Evolutionary conservation across 2,888 invertebrate genomes (phyloP).

Genomic region (Periphyllus acericola): DNA sequence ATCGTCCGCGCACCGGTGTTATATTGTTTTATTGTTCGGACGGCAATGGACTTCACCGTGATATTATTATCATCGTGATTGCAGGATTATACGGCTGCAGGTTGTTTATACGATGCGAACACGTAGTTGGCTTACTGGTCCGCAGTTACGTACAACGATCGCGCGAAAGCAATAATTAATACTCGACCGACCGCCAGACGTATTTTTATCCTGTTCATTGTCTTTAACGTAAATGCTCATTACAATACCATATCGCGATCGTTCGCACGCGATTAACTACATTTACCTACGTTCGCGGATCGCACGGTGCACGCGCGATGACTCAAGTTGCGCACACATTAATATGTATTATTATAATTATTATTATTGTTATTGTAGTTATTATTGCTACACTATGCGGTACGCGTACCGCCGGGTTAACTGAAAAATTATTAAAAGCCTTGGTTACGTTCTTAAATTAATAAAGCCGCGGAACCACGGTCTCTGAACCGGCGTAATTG

Average conservation of each 20-base stretch:
- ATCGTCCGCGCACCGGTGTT: not conserved
- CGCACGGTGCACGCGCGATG: not conserved
- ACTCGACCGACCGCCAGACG: not conserved
- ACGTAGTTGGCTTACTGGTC: not conserved
- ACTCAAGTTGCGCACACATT: not conserved
- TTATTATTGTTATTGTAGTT: too few species aligned
- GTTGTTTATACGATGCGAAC: not conserved
- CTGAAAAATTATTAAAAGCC: too few species aligned
- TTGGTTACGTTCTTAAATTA: not conserved
- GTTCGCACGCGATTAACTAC: conserved; percentile 40
- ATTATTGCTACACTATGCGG: not conserved
- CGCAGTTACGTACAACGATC: not conserved
- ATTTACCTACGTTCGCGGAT: not conserved
- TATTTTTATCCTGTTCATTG: not conserved
- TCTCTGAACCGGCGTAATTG: not conserved
- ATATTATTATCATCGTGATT: not conserved
- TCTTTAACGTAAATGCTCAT: not conserved
- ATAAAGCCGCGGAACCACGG: not conserved
- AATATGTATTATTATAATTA: too few species aligned
- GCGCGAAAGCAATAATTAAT: conserved; percentile 20
- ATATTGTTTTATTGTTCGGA: too few species aligned
- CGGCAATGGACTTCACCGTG: too few species aligned
- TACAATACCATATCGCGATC: not conserved
- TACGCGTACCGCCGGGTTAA: too few species aligned
- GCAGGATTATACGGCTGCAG: not conserved